phyloP scores from a whole-genome alignment of 2,113 vertebrate genomes.

The Setophaga petechia region DNA sequence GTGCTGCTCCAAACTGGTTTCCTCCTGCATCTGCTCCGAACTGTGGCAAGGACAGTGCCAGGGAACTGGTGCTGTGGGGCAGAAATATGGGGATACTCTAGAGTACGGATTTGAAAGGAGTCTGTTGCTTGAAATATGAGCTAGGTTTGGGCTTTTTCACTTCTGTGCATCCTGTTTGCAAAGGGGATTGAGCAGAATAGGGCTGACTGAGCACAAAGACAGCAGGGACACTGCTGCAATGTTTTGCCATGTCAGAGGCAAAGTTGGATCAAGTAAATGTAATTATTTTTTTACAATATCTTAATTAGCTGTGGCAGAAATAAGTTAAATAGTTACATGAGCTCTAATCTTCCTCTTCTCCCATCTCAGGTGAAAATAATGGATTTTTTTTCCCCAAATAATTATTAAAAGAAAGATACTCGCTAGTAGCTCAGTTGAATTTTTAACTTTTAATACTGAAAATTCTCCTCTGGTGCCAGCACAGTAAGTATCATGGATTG shows the following conservation, averaged over 20 bases:
- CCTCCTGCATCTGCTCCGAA: not conserved
- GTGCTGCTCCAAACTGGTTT: not conserved
- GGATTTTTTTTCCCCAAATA: not conserved
- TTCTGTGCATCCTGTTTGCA: not conserved
- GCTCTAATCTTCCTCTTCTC: not conserved
- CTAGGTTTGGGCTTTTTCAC: not conserved
- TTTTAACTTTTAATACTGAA: constrained; percentile 51
- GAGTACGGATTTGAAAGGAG: not conserved
- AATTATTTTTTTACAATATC: not conserved
- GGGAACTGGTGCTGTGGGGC: not conserved
- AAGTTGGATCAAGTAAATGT: not conserved
- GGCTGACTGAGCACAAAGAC: not conserved
- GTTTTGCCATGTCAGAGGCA: not conserved
- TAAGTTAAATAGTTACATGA: not conserved
- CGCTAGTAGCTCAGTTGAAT: not conserved
- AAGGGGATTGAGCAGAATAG: not conserved
- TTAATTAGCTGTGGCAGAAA: not conserved
- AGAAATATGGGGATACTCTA: not conserved
- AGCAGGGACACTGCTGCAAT: not conserved
- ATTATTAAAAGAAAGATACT: not conserved
- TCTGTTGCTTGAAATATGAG: not conserved
- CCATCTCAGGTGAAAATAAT: not conserved
- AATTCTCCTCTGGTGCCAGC: constrained; percentile 55
- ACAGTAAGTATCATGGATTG: constrained; percentile 69
- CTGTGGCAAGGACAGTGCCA: not conserved